Base-by-base conservation (phyloP, 2,113 vertebrate genomes). In the Podiceps cristatus region DNA sequence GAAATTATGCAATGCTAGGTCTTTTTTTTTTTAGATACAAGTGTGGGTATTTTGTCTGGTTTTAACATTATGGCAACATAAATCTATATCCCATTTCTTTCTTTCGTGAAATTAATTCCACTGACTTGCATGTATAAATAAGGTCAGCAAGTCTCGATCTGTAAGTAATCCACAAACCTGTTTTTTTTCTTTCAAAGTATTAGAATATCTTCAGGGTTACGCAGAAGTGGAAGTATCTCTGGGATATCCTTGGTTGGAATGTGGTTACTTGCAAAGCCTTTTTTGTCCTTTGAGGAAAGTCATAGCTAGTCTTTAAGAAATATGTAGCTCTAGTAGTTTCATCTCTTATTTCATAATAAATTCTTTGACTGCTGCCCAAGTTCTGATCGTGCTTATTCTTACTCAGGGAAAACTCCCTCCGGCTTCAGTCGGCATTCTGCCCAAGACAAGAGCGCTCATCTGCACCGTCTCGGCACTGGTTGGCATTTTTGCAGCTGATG, bases 371-470 rank as follows among this genome's bases (percentile, higher is more conserved):
- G 68, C 29, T 87, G 84, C 53, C 25, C 69, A 77, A 27, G 60
- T 73, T 71, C 31, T 76, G 80, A 37, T 5, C 15, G 56, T 47
- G 17, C 37, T 67, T 60, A 10, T 35, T 22, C 58, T 87, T 55
- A 4, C n/a, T 47, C 16, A 13, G 35, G 83, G 35, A 87, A 67
- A 67, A 12, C 45, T 60, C 31, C 76, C 45, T 23, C 81, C 68
- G 72, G 49, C 73, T 81, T 64, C 80, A 16, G 47, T 7, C 5
- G 24, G 29, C 31, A 29, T 44, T 72, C n/a, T 18, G 18, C 40
- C 64, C 56, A 4, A 40, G 60, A 28, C 0, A 1, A n/a, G 59
- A 60, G 14, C 0, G 3, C 60, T 88, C 23, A 2, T 33, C 44
- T 72, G 27, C 58, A 86, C 29, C 29, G 7, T 71, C 67, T 91